Percentiles rank a stretch among this genome's conserved stretches.
phyloP scores from a whole-genome alignment of 2,797 vertebrate genomes.

The Varecia variegata region DNA sequence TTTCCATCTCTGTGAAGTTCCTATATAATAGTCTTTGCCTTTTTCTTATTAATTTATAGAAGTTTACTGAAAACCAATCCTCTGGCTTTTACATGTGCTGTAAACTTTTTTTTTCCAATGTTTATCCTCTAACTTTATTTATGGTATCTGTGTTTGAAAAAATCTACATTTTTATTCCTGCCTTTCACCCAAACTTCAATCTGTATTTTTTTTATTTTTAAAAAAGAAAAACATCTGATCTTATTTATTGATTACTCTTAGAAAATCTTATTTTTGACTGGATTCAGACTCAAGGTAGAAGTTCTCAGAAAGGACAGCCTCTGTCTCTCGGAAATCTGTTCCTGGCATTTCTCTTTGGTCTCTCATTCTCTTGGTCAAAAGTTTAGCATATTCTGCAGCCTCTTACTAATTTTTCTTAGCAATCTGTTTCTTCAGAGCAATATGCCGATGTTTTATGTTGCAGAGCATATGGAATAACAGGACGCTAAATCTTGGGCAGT shows the following conservation, averaged over 20 bases:
- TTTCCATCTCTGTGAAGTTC: neutral
- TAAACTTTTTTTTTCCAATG: neutral
- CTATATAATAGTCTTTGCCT: neutral
- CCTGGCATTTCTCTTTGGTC: neutral
- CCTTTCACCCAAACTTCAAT: neutral
- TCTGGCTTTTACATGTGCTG: neutral
- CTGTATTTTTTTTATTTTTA: neutral
- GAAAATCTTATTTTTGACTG: constrained; percentile 34
- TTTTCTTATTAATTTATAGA: neutral
- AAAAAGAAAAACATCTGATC: neutral
- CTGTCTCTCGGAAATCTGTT: neutral
- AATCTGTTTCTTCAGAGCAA: neutral
- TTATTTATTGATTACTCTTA: constrained; percentile 12
- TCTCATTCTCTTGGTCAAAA: neutral
- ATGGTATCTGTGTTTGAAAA: neutral
- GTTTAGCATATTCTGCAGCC: neutral
- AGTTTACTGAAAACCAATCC: neutral
- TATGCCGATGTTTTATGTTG: neutral
- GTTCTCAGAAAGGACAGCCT: neutral
- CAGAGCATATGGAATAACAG: neutral
- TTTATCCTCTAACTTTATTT: constrained; percentile 13
- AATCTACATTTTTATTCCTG: neutral
- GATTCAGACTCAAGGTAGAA: neutral
- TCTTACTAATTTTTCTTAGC: constrained; percentile 3
- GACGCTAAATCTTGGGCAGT: neutral